Conservation (phyloP, 2,113 vertebrate species). For the Myotis lucifugus region DNA sequence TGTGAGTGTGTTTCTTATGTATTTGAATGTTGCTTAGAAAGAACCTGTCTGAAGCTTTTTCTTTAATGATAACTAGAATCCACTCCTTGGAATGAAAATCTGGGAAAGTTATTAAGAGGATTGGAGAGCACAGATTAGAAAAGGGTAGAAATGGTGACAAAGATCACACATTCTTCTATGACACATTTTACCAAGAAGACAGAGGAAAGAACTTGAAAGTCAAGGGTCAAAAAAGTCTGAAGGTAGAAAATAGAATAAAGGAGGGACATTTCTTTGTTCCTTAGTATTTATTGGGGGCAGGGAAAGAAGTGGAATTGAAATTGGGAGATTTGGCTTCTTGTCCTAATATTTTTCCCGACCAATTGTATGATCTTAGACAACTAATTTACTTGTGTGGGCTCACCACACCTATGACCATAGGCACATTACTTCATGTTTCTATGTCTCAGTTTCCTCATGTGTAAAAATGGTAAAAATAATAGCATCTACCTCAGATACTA, state of each 20-base stretch:
- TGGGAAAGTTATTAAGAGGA: neutral
- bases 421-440: neutral
- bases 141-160: neutral
- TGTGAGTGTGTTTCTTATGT: neutral
- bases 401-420: neutral
- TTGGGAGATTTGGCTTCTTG: neutral
- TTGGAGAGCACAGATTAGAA: neutral
- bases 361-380: neutral
- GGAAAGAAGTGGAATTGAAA: neutral
- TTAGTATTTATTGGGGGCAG: neutral
- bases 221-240: neutral
- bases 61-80: conserved; percentile 25
- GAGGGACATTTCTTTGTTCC: neutral
- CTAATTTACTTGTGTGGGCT: neutral
- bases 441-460: neutral
- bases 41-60: neutral
- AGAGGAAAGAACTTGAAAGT: neutral
- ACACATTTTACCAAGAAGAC: neutral
- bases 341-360: neutral
- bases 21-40: conserved; percentile 23
- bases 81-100: conserved; percentile 9
- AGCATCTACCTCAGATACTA: neutral
- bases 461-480: neutral
- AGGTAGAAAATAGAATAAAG: neutral
- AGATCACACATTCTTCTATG: neutral